phyloP scores from a whole-genome alignment of 2,888 invertebrate species.

The Tethea ocularis region DNA sequence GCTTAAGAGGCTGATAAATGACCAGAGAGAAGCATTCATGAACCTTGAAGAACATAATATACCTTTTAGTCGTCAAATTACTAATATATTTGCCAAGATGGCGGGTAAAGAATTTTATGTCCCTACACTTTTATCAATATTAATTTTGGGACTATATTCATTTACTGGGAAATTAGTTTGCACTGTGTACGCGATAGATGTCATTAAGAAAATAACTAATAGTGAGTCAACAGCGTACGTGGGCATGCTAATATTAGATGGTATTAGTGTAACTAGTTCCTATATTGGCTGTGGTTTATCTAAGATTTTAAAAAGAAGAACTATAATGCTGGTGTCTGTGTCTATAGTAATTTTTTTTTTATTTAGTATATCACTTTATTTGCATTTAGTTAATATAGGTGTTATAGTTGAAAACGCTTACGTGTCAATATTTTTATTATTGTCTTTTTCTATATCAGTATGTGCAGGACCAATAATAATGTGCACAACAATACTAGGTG shows the following conservation, averaged over 20 bases:
- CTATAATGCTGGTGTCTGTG: conserved; percentile 23
- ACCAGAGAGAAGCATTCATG: not conserved
- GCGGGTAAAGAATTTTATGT: conserved; percentile 31
- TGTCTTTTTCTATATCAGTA: conserved; percentile 42
- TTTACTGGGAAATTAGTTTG: conserved; percentile 47
- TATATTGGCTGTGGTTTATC: conserved; percentile 33
- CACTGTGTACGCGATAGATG: conserved; percentile 41
- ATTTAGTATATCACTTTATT: conserved; percentile 24
- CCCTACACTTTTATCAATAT: conserved; percentile 31
- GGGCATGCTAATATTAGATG: conserved; percentile 28
- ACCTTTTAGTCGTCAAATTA: not conserved
- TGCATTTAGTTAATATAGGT: conserved; percentile 23
- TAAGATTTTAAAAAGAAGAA: conserved; percentile 21
- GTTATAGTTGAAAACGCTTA: conserved; percentile 28
- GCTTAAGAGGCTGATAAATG: not conserved
- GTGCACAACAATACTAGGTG: conserved; percentile 40
- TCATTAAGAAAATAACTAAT: conserved; percentile 40
- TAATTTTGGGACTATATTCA: conserved; percentile 33
- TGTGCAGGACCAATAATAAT: conserved; percentile 49
- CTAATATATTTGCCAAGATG: not conserved
- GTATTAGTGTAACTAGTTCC: conserved; percentile 29
- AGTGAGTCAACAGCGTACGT: conserved; percentile 40
- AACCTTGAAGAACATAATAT: too few species aligned
- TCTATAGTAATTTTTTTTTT: conserved; percentile 24
- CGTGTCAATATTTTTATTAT: conserved; percentile 39